Evolutionary conservation across 1,140 invertebrate genomes (phyloP).

Genomic region (Brachionus manjavacas): DNA sequence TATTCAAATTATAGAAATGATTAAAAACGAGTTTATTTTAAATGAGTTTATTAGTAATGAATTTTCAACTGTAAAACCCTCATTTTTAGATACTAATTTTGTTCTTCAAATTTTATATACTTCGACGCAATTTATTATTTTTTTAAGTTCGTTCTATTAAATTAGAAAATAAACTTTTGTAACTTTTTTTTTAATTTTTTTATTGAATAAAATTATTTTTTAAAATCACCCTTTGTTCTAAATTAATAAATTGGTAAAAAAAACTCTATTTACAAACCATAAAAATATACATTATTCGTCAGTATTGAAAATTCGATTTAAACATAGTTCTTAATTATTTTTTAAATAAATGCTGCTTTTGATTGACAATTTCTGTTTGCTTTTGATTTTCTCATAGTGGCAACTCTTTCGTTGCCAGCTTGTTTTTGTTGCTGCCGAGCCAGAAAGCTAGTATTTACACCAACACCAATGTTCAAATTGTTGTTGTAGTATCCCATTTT

Average conservation of each 20-base stretch:
- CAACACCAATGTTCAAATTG: slow-evolving; percentile 22
- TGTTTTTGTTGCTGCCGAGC: background rate
- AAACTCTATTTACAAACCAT: background rate
- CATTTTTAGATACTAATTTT: background rate
- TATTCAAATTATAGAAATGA: background rate
- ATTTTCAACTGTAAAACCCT: background rate
- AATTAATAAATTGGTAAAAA: no score
- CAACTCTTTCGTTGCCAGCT: background rate
- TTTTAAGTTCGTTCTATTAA: background rate
- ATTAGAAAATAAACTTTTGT: background rate
- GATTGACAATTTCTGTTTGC: background rate
- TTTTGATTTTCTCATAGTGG: background rate
- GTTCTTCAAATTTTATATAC: background rate
- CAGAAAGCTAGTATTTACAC: slow-evolving; percentile 9
- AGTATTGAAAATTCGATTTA: background rate
- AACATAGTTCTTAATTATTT: background rate
- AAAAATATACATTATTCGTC: background rate
- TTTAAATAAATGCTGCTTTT: background rate
- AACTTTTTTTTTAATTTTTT: background rate
- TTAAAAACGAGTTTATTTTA: slow-evolving; percentile 17
- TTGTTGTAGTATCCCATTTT: slow-evolving; percentile 42
- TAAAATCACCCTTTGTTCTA: background rate
- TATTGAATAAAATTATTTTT: background rate
- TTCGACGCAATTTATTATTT: background rate
- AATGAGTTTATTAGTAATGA: background rate